A percentile compares a stretch with the other conserved stretches of the same genome.
phyloP scores from a whole-genome alignment of 2,797 vertebrate genomes.

The Chaetodon trifasciatus region DNA sequence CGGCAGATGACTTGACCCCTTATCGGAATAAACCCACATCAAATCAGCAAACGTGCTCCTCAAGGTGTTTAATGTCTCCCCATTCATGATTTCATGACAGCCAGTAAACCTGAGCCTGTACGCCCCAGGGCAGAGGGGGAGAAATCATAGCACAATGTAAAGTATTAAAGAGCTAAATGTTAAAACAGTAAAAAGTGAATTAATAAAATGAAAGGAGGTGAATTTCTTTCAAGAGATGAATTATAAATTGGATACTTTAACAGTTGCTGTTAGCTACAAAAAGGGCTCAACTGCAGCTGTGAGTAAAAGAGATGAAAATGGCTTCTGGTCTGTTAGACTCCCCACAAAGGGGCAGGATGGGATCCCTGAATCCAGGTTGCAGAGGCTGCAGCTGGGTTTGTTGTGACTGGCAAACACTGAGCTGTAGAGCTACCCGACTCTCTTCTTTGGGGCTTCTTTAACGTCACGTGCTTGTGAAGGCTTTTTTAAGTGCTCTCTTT shows the following conservation, averaged over 20 bases:
- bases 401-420: not conserved
- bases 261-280: constrained; percentile 10
- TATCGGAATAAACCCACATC: constrained; percentile 25
- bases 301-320: constrained; percentile 25
- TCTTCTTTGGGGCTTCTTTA: not conserved
- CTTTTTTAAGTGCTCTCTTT: not conserved
- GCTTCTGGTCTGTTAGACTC: constrained; percentile 13
- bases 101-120: constrained; percentile 9
- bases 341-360: not conserved
- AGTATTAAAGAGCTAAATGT: constrained; percentile 4
- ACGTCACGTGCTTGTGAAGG: not conserved
- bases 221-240: constrained; percentile 32
- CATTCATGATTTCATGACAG: not conserved
- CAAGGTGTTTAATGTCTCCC: constrained; percentile 35
- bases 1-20: constrained; percentile 34
- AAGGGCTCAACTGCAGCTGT: not conserved
- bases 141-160: not conserved
- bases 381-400: not conserved
- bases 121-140: not conserved
- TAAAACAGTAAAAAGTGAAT: constrained; percentile 17
- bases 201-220: constrained; percentile 18
- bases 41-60: constrained; percentile 23
- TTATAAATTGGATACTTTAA: constrained; percentile 21
- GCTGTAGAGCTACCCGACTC: not conserved
- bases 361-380: not conserved